phyloP scores from a whole-genome alignment of 2,797 vertebrate genomes.

The Rhinogobio ventralis region DNA sequence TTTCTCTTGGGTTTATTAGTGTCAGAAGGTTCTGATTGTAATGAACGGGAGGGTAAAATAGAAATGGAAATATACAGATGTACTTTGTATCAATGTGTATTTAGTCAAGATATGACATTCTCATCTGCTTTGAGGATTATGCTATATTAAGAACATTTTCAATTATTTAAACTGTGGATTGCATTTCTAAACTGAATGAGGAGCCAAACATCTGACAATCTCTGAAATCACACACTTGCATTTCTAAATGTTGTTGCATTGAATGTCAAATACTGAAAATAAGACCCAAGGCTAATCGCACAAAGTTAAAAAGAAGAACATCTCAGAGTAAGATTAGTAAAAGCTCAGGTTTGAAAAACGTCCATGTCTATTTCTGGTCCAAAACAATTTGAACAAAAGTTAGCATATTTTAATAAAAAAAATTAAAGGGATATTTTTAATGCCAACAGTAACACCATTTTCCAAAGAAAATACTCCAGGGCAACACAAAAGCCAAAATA shows the following conservation, averaged over 20 bases:
- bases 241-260: constrained; percentile 4
- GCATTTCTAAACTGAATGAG: background rate
- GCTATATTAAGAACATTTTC: background rate
- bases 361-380: constrained; percentile 61
- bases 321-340: constrained; percentile 38
- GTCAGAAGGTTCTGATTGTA: constrained; percentile 51
- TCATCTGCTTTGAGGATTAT: background rate
- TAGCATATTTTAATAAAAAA: constrained; percentile 31
- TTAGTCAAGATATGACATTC: background rate
- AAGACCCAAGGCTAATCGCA: background rate
- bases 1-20: constrained; percentile 57
- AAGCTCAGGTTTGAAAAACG: constrained; percentile 60
- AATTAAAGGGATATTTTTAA: constrained; percentile 27
- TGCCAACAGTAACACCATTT: constrained; percentile 54
- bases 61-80: background rate
- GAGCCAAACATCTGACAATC: background rate
- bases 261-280: background rate
- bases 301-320: background rate
- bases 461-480: constrained; percentile 63
- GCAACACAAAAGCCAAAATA: constrained; percentile 66
- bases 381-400: constrained; percentile 65
- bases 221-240: background rate
- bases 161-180: background rate
- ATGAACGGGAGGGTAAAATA: constrained; percentile 38
- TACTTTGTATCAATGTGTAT: no score